Evolutionary conservation across 2,113 vertebrate species (phyloP), one percentile per base, ranked within the genome.

Genomic region (Narcine bancroftii): DNA sequence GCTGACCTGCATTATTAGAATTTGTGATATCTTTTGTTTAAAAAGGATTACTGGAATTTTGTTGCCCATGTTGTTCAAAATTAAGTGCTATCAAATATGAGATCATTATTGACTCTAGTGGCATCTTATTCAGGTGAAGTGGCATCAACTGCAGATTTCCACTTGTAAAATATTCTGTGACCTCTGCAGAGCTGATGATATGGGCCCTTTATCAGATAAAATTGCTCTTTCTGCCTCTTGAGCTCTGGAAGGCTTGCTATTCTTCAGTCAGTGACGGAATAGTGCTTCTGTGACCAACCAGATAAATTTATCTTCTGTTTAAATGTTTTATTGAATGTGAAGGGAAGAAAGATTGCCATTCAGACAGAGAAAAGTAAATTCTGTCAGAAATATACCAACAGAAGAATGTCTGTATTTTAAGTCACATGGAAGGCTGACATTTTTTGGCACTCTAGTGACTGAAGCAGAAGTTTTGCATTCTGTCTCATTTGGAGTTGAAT

Each of bases 381-480:
- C 39, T 65, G 15, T 29, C 7, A 69, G 89, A 45, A 10, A 69
- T 45, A 36, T 39, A 91, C 89, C 29, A 15, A 42, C 24, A 47
- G 26, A 69, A 89, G 36, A 91, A 91, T 47, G 26, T 69, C 39
- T 45, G 36, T 33, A 91, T 91, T 91, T 65, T 47, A 91, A 91
- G 87, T 13, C 24, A 45, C 36, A 47, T 39, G 60, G 87, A 89
- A 91, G 26, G 45, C 11, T 6, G 42, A 47, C 26, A 91, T 47
- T 89, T 60, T 60, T 91, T 47, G 26, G 63, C 47, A 10, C 24
- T 65, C 45, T 24, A 45, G 63, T 69, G 33, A 91, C 26, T 69
- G 39, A 26, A 26, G 24, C 26, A 15, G 50, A 33, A 87, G 36
- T 7, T 87, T 60, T 33, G 21, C 15, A 7, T 19, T 60, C 53